These are phyloP conservation scores for Imbricaverruca yamaguchii DNA, from an alignment of 2,888 invertebrate species.

Conservation along the genomic window DNA sequence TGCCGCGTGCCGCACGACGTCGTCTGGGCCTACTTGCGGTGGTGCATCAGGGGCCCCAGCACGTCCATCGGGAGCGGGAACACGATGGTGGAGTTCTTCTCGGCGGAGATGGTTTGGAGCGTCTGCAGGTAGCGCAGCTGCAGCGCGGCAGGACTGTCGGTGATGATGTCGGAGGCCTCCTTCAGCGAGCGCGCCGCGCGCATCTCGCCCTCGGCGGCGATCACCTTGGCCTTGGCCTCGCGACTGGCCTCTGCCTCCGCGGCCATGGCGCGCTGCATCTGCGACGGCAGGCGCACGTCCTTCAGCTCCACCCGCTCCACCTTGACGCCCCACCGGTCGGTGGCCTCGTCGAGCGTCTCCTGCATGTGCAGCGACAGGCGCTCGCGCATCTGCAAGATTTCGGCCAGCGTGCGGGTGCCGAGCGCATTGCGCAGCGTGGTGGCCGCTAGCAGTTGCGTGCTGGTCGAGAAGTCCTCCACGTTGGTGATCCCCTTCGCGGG, in stretches of 20 bases:
- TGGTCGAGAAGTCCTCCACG: slow-evolving; percentile 54
- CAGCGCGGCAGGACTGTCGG: slow-evolving; percentile 79
- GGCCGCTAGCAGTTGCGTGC: slow-evolving; percentile 70
- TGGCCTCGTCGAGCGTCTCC: slow-evolving; percentile 40
- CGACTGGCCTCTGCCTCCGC: slow-evolving; percentile 46
- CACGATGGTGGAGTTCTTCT: slow-evolving; percentile 90
- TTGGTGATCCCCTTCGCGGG: slow-evolving; percentile 51
- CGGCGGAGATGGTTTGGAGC: slow-evolving; percentile 79
- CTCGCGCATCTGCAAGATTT: slow-evolving; percentile 84
- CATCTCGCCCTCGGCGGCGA: slow-evolving; percentile 68
- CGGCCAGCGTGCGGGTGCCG: slow-evolving; percentile 83
- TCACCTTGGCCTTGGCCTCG: slow-evolving; percentile 47
- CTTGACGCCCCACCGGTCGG: slow-evolving; percentile 43
- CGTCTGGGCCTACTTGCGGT: no score
- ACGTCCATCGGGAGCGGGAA: slow-evolving; percentile 87
- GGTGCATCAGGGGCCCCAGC: slow-evolving; percentile 48
- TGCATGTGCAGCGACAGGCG: slow-evolving; percentile 55
- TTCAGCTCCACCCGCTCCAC: slow-evolving; percentile 47
- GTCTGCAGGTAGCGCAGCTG: slow-evolving; percentile 32
- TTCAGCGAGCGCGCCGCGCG: slow-evolving; percentile 87
- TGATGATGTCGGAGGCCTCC: slow-evolving; percentile 92
- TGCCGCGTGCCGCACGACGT: no score
- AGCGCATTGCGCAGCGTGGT: slow-evolving; percentile 82
- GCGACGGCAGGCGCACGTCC: slow-evolving; percentile 36
- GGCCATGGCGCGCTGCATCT: slow-evolving; percentile 40